Conservation (phyloP, 1,140 invertebrate species). For the Hetaerina americana region DNA sequence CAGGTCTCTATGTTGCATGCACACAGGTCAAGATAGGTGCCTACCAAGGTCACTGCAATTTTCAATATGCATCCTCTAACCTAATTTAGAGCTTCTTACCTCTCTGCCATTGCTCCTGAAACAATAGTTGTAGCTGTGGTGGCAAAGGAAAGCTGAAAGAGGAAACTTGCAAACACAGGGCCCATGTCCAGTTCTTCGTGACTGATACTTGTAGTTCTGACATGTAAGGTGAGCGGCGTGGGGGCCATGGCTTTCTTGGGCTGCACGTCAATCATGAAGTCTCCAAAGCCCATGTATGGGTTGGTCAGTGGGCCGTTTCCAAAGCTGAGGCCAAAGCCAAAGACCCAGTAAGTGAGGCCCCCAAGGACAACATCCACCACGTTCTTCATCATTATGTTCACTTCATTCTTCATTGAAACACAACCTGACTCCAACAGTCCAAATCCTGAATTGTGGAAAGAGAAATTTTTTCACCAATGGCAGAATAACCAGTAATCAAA, state of each 20-base stretch:
- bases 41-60: no score
- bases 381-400: constrained; percentile 97
- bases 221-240: background rate
- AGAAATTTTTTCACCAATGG: no score
- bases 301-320: constrained; percentile 30
- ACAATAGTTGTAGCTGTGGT: constrained; percentile 39
- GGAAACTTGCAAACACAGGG: constrained; percentile 24
- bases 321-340: constrained; percentile 45
- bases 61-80: no score
- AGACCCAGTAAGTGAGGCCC: constrained; percentile 54
- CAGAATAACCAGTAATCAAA: no score
- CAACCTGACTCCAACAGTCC: constrained; percentile 85
- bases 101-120: constrained; percentile 26
- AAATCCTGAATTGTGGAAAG: constrained; percentile 59
- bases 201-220: background rate
- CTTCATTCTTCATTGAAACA: constrained; percentile 86
- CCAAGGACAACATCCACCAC: constrained; percentile 85
- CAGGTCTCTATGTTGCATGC: no score
- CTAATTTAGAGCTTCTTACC: no score
- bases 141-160: constrained; percentile 35
- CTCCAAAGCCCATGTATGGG: constrained; percentile 32
- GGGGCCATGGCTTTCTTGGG: background rate
- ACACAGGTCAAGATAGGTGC: no score
- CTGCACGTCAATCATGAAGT: constrained; percentile 33
- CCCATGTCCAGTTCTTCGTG: constrained; percentile 21